Evolutionary conservation across 2,888 invertebrate species (phyloP).

Genomic region (Orthosia incerta): DNA sequence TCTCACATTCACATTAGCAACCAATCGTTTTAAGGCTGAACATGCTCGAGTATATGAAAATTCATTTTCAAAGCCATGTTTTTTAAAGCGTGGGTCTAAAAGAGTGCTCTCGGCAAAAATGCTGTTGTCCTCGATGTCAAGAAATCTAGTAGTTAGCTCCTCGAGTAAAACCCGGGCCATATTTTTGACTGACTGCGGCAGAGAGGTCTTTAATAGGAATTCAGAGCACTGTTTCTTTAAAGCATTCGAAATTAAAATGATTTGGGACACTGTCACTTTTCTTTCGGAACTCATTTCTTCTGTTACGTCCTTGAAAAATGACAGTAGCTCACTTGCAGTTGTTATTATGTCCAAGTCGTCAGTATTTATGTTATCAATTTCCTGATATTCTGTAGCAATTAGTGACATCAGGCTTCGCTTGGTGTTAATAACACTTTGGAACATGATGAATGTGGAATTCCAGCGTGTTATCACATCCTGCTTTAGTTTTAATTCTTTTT

Average conservation of each 20-base stretch:
- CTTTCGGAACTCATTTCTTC: constrained; percentile 13
- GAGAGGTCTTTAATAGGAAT: neutral
- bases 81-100: constrained; percentile 13
- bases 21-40: constrained; percentile 1
- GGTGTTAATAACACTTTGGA: neutral
- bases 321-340: neutral
- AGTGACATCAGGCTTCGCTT: constrained; percentile 7
- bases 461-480: constrained; percentile 3
- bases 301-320: constrained; percentile 7
- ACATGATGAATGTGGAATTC: constrained; percentile 2
- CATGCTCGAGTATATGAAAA: neutral
- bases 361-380: constrained; percentile 1
- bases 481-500: neutral
- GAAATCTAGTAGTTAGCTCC: neutral
- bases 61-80: constrained; percentile 8
- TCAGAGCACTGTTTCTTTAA: neutral
- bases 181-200: neutral
- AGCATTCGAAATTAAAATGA: neutral
- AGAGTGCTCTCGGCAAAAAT: constrained; percentile 7
- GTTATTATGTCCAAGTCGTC: constrained; percentile 3
- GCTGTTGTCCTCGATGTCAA: constrained; percentile 1
- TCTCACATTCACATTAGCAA: too few species aligned
- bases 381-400: constrained; percentile 1
- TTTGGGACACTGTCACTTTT: constrained; percentile 1
- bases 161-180: constrained; percentile 4